Evolutionary conservation across 2,113 vertebrate species (phyloP).

Genomic region (Pantherophis guttatus): DNA sequence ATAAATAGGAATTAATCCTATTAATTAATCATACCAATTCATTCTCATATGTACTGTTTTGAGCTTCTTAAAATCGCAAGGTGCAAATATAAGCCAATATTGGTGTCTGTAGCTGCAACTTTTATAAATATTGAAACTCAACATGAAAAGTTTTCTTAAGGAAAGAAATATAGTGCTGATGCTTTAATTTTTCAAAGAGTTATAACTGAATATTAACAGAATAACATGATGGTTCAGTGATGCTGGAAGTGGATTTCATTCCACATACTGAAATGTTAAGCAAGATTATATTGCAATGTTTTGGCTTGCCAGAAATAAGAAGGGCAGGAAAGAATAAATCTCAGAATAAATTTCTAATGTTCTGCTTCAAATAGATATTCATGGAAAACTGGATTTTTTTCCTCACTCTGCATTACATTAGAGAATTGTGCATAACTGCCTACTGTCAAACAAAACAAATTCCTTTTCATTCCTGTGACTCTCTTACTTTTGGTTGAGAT

Average conservation of each 20-base stretch:
- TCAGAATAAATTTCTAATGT: neutral
- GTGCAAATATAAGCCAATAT: neutral
- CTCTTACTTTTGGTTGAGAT: neutral
- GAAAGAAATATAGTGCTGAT: neutral
- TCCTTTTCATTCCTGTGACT: neutral
- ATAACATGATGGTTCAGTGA: neutral
- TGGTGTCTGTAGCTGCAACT: neutral
- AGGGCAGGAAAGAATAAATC: conserved; percentile 4
- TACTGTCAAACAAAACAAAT: neutral
- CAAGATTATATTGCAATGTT: neutral
- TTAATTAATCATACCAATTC: neutral
- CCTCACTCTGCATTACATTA: neutral
- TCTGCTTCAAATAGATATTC: neutral
- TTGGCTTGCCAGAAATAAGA: conserved; percentile 15
- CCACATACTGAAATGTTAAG: neutral
- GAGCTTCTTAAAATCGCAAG: neutral
- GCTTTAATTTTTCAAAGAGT: neutral
- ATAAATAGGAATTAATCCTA: neutral
- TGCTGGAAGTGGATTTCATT: neutral
- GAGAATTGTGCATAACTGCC: neutral
- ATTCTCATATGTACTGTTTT: neutral
- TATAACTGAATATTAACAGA: neutral
- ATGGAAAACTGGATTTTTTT: neutral
- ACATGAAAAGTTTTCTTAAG: neutral
- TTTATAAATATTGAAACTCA: neutral